Conservation (phyloP, 2,797 vertebrate species). For the Babyrousa celebensis region DNA sequence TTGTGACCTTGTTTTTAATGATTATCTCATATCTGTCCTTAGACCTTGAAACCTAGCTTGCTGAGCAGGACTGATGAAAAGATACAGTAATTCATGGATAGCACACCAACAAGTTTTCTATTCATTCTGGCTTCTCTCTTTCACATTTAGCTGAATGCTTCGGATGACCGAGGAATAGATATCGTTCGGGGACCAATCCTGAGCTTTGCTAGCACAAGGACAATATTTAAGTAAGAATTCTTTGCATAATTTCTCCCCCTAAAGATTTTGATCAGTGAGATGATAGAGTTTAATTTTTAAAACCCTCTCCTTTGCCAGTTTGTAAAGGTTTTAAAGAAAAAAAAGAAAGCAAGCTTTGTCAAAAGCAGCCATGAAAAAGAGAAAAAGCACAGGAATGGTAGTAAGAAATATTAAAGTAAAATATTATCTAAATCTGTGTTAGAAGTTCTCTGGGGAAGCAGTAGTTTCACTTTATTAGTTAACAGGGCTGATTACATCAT, state of each 20-base stretch:
- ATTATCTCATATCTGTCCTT: background rate
- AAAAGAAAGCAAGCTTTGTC: background rate
- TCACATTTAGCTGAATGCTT: slow-evolving; percentile 96
- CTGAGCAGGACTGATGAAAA: background rate
- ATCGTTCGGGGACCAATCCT: slow-evolving; percentile 97
- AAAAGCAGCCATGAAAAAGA: slow-evolving; percentile 3
- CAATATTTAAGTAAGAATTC: slow-evolving; percentile 97
- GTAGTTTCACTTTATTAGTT: background rate
- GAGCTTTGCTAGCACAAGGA: slow-evolving; percentile 98
- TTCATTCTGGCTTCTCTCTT: slow-evolving; percentile 88
- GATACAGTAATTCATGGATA: slow-evolving; percentile 79
- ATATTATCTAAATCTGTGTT: background rate
- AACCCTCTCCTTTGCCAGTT: background rate
- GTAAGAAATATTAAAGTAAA: background rate
- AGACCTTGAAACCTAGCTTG: slow-evolving; percentile 2
- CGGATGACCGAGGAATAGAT: slow-evolving; percentile 97
- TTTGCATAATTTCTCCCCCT: slow-evolving; percentile 38
- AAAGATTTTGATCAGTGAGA: background rate
- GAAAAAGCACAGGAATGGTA: background rate
- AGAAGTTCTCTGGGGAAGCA: background rate
- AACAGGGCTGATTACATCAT: background rate
- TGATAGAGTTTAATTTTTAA: background rate
- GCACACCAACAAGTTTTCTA: slow-evolving; percentile 90
- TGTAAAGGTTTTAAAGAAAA: background rate
- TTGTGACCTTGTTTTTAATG: background rate